Conservation (phyloP, 53 echinoderm and acorn worm genomes). For the Patiria pectinifera region DNA sequence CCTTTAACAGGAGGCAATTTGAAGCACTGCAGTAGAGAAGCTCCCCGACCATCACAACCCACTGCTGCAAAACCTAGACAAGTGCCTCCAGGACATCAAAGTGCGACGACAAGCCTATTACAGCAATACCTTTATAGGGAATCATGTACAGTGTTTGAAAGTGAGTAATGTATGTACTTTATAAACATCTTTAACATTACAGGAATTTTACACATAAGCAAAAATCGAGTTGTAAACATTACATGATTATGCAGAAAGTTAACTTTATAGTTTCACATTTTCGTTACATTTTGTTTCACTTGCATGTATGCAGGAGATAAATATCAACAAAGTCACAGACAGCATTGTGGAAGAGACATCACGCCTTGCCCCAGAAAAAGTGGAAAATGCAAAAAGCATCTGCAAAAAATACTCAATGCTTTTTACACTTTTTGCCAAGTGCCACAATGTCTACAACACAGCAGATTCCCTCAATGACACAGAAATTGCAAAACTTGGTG, state of each 20-base stretch:
- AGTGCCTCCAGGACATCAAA: slow-evolving; percentile 39
- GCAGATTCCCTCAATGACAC: not conserved
- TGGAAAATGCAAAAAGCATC: not conserved
- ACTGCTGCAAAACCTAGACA: slow-evolving; percentile 42
- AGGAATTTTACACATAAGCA: not conserved
- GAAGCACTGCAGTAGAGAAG: not conserved
- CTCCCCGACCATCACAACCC: slow-evolving; percentile 32
- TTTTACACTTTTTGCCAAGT: slow-evolving; percentile 6
- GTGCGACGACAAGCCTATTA: slow-evolving; percentile 72
- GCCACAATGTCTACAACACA: slow-evolving; percentile 38
- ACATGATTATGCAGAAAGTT: not conserved
- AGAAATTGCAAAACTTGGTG: not conserved
- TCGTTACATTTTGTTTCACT: not conserved
- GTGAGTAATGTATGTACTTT: slow-evolving; percentile 18
- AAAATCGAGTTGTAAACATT: not conserved
- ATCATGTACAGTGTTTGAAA: slow-evolving; percentile 76
- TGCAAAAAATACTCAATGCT: not conserved
- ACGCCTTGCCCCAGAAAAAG: slow-evolving; percentile 3
- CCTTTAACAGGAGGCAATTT: not conserved
- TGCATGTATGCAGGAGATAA: not conserved
- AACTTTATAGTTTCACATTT: not conserved
- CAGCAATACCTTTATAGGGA: slow-evolving; percentile 66
- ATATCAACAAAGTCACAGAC: slow-evolving; percentile 8
- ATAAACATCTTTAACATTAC: not conserved
- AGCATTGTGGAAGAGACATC: not conserved